These are phyloP conservation scores for Basileuterus tristriatus DNA, from an alignment of 2,797 vertebrate species.

Conservation along the genomic window DNA sequence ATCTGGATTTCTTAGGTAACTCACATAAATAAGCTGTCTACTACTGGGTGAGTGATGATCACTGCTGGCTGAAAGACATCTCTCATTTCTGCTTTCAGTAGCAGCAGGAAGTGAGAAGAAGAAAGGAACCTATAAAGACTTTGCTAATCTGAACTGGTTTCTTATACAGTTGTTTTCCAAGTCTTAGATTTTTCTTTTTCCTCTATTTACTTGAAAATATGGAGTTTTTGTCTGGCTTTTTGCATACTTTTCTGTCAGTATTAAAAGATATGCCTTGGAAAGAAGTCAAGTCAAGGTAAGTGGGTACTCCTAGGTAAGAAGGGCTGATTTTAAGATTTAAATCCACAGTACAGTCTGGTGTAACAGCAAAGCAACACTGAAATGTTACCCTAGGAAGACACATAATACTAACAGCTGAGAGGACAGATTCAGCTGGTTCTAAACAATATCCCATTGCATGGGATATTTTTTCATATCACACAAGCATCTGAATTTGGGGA, in stretches of 20 bases:
- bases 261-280: background rate
- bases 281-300: background rate
- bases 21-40: background rate
- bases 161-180: background rate
- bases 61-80: background rate
- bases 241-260: background rate
- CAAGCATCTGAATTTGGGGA: background rate
- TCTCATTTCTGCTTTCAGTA: background rate
- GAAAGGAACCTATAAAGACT: background rate
- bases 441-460: background rate
- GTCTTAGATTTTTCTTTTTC: background rate
- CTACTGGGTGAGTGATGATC: background rate
- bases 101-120: background rate
- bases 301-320: background rate
- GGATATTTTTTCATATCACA: background rate
- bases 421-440: background rate
- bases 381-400: background rate
- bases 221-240: background rate
- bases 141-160: background rate
- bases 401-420: background rate
- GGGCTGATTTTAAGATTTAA: background rate
- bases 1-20: background rate
- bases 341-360: background rate
- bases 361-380: background rate
- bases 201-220: background rate